A percentile compares a stretch with the other conserved stretches of the same genome.
phyloP scores from a whole-genome alignment of 2,113 vertebrate species.

The Chelonoidis abingdonii region DNA sequence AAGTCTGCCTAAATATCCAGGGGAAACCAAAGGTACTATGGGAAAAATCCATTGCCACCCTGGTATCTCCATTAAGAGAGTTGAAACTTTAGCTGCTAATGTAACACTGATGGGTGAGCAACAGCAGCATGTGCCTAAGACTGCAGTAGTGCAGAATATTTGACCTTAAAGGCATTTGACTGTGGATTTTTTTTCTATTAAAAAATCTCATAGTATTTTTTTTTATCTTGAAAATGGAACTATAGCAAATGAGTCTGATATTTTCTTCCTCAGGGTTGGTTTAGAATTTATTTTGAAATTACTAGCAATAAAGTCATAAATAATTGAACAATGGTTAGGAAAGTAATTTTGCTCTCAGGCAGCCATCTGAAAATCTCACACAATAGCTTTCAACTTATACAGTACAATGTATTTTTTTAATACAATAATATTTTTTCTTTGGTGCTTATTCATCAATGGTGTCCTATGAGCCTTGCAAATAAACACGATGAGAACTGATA shows the following conservation, averaged over 20 bases:
- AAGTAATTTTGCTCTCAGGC: conserved; percentile 30
- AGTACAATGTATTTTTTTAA: background rate
- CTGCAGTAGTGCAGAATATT: background rate
- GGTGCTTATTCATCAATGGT: conserved; percentile 1
- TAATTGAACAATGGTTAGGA: background rate
- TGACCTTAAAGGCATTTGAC: conserved; percentile 17
- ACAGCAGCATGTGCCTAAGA: background rate
- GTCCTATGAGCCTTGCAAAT: conserved; percentile 25
- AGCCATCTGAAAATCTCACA: conserved; percentile 45
- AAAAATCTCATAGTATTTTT: conserved; percentile 12
- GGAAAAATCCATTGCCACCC: background rate
- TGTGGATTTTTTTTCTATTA: conserved; percentile 35
- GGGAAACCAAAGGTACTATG: background rate
- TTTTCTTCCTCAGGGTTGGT: conserved; percentile 21
- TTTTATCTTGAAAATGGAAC: conserved; percentile 38
- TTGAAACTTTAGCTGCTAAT: background rate
- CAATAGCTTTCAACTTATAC: conserved; percentile 1
- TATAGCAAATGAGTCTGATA: conserved; percentile 24
- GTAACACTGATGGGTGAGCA: background rate
- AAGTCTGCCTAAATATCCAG: background rate
- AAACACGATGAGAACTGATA: conserved; percentile 20
- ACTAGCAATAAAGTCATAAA: conserved; percentile 40
- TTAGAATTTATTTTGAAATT: conserved; percentile 41
- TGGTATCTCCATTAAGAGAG: background rate
- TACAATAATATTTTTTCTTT: conserved; percentile 24